Percentiles rank a stretch among this genome's conserved stretches.
These are phyloP conservation scores for Arctia plantaginis DNA, from an alignment of 2,888 invertebrate species.

Conservation along the genomic window DNA sequence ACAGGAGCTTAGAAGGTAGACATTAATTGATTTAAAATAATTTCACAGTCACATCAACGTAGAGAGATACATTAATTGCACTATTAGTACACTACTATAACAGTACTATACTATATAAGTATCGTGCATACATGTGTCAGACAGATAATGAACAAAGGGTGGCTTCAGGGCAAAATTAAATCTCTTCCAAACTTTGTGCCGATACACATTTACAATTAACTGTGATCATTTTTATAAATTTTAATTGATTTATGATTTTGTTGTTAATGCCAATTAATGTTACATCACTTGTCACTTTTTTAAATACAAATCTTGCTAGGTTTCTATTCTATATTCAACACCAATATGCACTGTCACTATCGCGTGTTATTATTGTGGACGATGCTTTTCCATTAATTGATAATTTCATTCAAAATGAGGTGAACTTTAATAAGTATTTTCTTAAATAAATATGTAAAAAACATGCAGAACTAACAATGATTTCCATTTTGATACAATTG, in stretches of 20 bases:
- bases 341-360: not conserved
- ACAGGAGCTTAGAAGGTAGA: not conserved
- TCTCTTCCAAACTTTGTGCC: not conserved
- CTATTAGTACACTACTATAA: too few relatives aligned
- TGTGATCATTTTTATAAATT: not conserved
- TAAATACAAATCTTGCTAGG: not conserved
- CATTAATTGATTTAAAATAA: not conserved
- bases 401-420: not conserved
- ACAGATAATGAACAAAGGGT: too few relatives aligned
- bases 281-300: not conserved
- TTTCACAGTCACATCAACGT: not conserved
- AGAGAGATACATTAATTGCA: not conserved
- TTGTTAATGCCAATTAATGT: not conserved
- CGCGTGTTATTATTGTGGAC: not conserved
- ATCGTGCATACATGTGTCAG: too few relatives aligned
- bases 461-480: conserved; percentile 52
- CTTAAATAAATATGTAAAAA: not conserved
- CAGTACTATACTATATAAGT: not conserved
- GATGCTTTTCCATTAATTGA: not conserved
- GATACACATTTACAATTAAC: not conserved
- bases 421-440: not conserved
- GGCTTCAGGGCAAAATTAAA: not conserved
- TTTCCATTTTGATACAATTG: conserved; percentile 52
- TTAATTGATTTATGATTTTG: not conserved
- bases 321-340: not conserved